phyloP scores from a whole-genome alignment of 2,888 invertebrate genomes.

The Amorpha juglandis region DNA sequence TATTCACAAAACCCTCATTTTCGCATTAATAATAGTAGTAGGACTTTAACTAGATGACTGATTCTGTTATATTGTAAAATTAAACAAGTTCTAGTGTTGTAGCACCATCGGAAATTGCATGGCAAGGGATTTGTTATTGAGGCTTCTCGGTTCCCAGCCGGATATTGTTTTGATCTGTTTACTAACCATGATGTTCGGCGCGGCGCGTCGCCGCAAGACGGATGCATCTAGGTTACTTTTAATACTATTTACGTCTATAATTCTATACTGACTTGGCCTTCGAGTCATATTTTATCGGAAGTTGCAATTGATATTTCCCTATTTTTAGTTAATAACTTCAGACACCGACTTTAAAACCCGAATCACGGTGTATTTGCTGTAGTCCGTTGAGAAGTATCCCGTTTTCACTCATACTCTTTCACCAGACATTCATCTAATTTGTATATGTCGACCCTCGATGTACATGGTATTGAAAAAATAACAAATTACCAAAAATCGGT shows the following conservation, averaged over 20 bases:
- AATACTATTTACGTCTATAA: background rate
- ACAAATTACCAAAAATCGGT: no score
- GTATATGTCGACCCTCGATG: no score
- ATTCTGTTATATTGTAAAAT: no score
- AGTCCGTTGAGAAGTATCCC: no score
- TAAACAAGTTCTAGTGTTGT: background rate
- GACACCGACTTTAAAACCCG: background rate
- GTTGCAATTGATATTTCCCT: background rate
- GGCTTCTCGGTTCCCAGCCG: slow-evolving; percentile 25
- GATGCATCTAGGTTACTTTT: background rate
- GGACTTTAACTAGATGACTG: background rate
- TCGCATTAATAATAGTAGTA: no score
- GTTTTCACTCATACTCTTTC: no score
- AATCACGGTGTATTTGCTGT: no score
- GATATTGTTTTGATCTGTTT: slow-evolving; percentile 51
- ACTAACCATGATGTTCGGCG: slow-evolving; percentile 27
- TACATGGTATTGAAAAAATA: no score
- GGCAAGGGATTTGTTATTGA: slow-evolving; percentile 6
- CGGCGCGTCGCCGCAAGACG: background rate
- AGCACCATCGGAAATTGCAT: background rate
- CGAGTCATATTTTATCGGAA: background rate
- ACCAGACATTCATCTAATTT: no score
- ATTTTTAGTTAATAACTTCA: background rate
- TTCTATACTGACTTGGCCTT: background rate
- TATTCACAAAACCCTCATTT: no score